Evolutionary conservation across 2,888 invertebrate species (phyloP), one percentile per base, ranked within the genome.

Genomic region (Diogma glabrata): DNA sequence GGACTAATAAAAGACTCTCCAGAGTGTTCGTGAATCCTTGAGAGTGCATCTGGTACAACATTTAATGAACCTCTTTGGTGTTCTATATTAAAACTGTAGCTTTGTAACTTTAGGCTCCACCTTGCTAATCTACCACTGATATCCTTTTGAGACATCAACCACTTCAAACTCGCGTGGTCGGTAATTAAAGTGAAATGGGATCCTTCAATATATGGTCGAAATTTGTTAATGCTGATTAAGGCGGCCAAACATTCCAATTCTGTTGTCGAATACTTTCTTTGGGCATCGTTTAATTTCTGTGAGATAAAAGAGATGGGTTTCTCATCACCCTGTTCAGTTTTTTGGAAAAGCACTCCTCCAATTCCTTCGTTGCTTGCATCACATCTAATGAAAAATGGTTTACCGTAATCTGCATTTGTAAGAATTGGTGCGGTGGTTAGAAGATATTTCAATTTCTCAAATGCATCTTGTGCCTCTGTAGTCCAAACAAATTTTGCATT

Each of bases 81-180:
- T 19, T 40, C 40, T 4, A 40, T 40, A 19, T 6, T 3, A 40
- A 40, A 40, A 5, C 20, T 19, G n/a, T 20, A 40, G 1, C 40
- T n/a, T 40, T 40, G 40, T 2, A 40, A n/a, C 14, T 40, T 40
- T 40, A 40, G 14, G 14, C 40, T 40, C 40, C 40, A 40, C n/a
- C 19, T 17, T 6, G 40, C 19, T 19, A 6, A 38, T 38, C 38
- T 8, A 8, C 38, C 16, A 38, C 4, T 14, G 16, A 38, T 4
- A 12, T 38, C 38, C 16, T 16, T 16, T 16, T 38, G 16, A 4
- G 16, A 16, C 38, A 14, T 38, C 7, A 38, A 19, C 16, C 14
- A 38, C 19, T 36, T 36, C 7, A 36, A 16, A 12, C 36, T 36
- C 7, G 8, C 36, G 16, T 36, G 36, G n/a, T 36, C 36, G n/a